These are phyloP conservation scores for Sebastes glaucus DNA, from an alignment of 2,797 vertebrate species.

Conservation along the genomic window DNA sequence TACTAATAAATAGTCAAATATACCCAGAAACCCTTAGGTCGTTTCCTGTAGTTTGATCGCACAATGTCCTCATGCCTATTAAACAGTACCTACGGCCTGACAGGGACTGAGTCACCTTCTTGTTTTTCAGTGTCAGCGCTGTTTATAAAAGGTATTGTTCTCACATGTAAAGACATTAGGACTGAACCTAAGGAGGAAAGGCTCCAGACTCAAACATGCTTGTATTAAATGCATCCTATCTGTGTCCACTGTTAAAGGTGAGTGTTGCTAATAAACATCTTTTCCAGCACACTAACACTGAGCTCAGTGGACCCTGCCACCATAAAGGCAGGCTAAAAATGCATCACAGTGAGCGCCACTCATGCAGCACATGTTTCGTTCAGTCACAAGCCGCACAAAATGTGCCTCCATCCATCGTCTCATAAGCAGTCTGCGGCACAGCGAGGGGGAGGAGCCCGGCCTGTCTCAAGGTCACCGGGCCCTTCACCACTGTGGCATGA, in stretches of 20 bases:
- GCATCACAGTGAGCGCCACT: conserved; percentile 7
- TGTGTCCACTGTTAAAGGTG: background rate
- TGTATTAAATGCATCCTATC: background rate
- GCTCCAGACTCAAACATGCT: background rate
- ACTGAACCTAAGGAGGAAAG: background rate
- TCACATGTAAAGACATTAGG: background rate
- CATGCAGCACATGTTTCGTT: conserved; percentile 40
- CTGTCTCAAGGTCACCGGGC: conserved; percentile 79
- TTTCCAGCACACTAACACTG: background rate
- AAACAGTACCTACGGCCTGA: too few species aligned
- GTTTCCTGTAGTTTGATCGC: background rate
- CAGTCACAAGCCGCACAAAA: conserved; percentile 8
- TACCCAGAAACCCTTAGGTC: background rate
- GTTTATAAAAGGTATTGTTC: background rate
- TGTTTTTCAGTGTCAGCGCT: background rate
- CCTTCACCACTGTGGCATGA: conserved; percentile 77
- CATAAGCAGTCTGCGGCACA: conserved; percentile 56
- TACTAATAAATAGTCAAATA: background rate
- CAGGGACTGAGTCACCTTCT: background rate
- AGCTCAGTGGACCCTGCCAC: background rate
- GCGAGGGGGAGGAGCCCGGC: conserved; percentile 50
- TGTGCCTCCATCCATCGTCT: conserved; percentile 60
- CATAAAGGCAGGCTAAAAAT: conserved; percentile 25
- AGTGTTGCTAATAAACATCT: background rate
- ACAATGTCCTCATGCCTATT: too few species aligned